phyloP scores from a whole-genome alignment of 2,797 vertebrate species.

The Euthynnus affinis region DNA sequence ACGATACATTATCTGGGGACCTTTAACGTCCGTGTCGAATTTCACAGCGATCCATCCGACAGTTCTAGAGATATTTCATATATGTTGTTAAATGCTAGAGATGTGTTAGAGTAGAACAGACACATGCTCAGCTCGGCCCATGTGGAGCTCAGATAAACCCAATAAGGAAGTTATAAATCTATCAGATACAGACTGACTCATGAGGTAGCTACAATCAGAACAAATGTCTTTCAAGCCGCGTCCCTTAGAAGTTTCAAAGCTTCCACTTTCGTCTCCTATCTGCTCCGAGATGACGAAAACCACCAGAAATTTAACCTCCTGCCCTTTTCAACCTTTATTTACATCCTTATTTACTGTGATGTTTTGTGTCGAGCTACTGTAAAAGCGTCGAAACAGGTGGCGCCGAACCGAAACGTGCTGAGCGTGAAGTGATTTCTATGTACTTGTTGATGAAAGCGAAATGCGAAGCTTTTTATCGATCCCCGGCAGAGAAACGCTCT shows the following conservation, averaged over 20 bases:
- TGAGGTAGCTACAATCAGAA: neutral
- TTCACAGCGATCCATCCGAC: neutral
- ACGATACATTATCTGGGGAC: no score
- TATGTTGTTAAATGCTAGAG: no score
- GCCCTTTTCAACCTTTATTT: neutral
- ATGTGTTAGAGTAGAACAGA: neutral
- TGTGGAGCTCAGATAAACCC: neutral
- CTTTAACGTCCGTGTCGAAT: neutral
- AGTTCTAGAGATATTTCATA: neutral
- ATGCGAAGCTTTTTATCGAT: constrained; percentile 44
- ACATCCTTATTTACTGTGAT: neutral
- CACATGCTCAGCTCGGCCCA: neutral
- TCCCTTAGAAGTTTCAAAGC: neutral
- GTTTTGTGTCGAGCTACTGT: neutral
- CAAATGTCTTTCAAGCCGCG: neutral
- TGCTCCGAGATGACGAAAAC: neutral
- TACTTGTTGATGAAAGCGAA: neutral
- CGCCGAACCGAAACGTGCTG: neutral
- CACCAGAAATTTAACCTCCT: neutral
- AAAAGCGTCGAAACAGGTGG: neutral
- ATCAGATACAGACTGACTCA: neutral
- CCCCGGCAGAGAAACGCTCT: neutral
- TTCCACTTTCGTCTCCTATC: neutral
- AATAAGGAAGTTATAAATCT: no score
- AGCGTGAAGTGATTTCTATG: neutral